phyloP scores from a whole-genome alignment of 2,888 invertebrate genomes.

The Amphipoea lucens region DNA sequence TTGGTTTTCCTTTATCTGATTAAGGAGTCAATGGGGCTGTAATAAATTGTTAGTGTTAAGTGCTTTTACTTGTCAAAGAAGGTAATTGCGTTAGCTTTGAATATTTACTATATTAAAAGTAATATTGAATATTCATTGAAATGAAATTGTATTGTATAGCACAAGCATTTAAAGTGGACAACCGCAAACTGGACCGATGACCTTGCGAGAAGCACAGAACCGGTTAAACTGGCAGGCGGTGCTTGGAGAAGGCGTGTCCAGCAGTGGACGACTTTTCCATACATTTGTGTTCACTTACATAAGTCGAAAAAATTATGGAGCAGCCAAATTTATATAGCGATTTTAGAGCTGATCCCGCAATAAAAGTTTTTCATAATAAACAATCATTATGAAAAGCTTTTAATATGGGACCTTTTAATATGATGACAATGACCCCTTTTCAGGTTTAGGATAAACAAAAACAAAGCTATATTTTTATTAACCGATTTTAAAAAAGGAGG shows the following conservation, averaged over 20 bases:
- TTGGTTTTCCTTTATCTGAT: conserved; percentile 65
- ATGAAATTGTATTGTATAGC: background rate
- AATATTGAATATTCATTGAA: background rate
- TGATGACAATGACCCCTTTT: too few species aligned
- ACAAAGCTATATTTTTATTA: background rate
- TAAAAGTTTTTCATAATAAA: too few species aligned
- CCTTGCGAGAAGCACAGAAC: background rate
- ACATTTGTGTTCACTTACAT: background rate
- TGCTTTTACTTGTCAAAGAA: background rate
- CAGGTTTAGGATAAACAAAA: background rate
- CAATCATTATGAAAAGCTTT: too few species aligned
- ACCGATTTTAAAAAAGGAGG: too few species aligned
- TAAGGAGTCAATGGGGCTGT: conserved; percentile 52
- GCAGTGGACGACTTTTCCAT: background rate
- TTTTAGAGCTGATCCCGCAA: background rate
- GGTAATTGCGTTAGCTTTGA: background rate
- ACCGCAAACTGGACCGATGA: background rate
- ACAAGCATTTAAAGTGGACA: background rate
- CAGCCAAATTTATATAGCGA: background rate
- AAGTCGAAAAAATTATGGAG: background rate
- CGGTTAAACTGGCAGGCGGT: background rate
- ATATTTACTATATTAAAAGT: background rate
- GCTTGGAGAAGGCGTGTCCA: background rate
- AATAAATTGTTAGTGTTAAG: conserved; percentile 51
- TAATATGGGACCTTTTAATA: too few species aligned